Base-by-base conservation (phyloP, 2,888 invertebrate species). In the Noctua janthina region DNA sequence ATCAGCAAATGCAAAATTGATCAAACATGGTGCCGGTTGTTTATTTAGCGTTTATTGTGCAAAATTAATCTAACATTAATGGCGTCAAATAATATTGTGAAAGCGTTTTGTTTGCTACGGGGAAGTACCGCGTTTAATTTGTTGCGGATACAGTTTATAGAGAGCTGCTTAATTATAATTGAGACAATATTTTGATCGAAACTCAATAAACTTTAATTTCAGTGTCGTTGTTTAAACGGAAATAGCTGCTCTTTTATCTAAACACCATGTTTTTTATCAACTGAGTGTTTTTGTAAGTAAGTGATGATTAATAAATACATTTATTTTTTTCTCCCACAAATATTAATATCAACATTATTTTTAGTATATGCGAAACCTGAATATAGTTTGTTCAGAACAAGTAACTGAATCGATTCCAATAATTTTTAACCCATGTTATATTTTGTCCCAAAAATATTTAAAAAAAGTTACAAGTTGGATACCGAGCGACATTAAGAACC, bases 51-150 rank as follows among this genome's bases (percentile, higher is more conserved):
- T 46, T 35, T 78, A 56, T 85, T 83, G 79, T 70, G 29, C 59
- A 78, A 83, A 87, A 83, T 87, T 78, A 83, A 87, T 87, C 23
- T 73, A 74, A 69, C 72, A 72, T 76, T 59, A 78, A 74, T 71
- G 70, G 78, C 56, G 43, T 35, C 51, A 79, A 74, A 80, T 74
- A 75, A 86, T 79, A 76, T 71, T 59, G 49, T 76, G 70, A 71
- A 79, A 69, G 49, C 56, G 46, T 56, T 51, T 62, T 75, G 75
- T 86, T 82, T 71, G 75, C 51, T 39, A 15, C 29, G 43, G 69
- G 72, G 13, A 81, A 81, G 76, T 75, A 77, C 59, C 46, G 17
- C 39, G 49, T 71, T n/a, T 79, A 39, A 74, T 84, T 62, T 67
- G 76, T 74, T 43, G 46, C 29, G 75, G 66, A 81, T 59, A 49